Base-by-base conservation (phyloP, 2,113 vertebrate species). In the Hirundichthys speculiger region DNA sequence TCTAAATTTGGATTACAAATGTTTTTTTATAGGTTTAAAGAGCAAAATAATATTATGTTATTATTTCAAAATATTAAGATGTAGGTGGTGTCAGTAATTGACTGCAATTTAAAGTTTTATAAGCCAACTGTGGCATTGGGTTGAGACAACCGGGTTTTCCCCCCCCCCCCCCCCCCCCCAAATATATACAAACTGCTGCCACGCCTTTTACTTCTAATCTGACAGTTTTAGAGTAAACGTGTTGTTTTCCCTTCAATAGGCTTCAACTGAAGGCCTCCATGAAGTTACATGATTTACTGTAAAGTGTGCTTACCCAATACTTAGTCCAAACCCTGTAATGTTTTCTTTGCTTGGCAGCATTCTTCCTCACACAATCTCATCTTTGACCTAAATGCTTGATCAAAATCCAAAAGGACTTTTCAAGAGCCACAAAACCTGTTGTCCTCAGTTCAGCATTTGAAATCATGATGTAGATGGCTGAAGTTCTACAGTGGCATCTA, bases 271-370 rank as follows among this genome's bases (percentile, higher is more conserved):
- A 10, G 6, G n/a, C 27, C 40, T 27, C 16, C 18, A 2, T 38
- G 13, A 57, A 64, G 46, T 50, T 59, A 64, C 45, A 41, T 43
- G 69, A 64, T 16, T 22, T 42, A 22, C 9, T 13, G 46, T 5
- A 72, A 55, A 56, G 21, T n/a, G 25, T 34, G 18, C 30, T 30
- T 56, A 50, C n/a, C 13, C 52, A 50, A 7, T 6, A 14, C 13
- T 13, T 12, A 55, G 15, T 40, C 11, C 50, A 49, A 43, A 34
- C 12, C 12, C 20, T 62, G 2, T 14, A 21, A 49, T 13, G 20
- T 1, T 9, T 4, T 20, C 13, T 47, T 21, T 45, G 25, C 3
- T 30, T 48, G 13, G n/a, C 4, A 21, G 11, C 16, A 53, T 15
- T n/a, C 11, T 22, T 58, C 15, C 20, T 15, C 14, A 16, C 20